Evolutionary conservation across 1,140 invertebrate genomes (phyloP), one percentile per base, ranked within the genome.

Genomic region (Saccostrea echinata): DNA sequence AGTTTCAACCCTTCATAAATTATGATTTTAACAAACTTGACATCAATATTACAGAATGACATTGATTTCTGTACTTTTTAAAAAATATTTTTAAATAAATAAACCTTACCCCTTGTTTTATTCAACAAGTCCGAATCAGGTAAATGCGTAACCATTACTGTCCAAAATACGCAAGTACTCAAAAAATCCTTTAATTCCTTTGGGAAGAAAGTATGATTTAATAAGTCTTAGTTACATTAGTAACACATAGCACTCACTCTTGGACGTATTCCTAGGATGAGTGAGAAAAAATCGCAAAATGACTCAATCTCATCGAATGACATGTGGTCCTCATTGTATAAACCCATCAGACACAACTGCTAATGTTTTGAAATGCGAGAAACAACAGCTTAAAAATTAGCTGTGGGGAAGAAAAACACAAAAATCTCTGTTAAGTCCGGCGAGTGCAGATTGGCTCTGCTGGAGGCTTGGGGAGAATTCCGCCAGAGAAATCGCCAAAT

Each of bases 291-390:
- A 76, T 30, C 68, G 16, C 24, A 76, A 33, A n/a, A 30, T 76
- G 68, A 76, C 68, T 76, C 27, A 24, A 76, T 76, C 68, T 13
- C 68, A 30, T 76, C 68, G 27, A 76, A 76, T 76, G 68, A 76
- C 68, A 76, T 76, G 68, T 76, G 68, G 68, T 76, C 68, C 27
- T 76, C 68, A 30, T 76, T 76, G 68, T 4, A 24, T 11, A 76
- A 76, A 76, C 9, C 68, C 68, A 61, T 76, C 27, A 27, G 30
- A 27, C 27, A 76, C 68, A 76, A 76, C 68, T 30, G 68, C 68
- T 76, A 76, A 76, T 76, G 68, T 76, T 76, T 76, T 76, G 68
- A 76, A 76, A 76, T 76, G 68, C 27, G 68, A 76, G 68, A 76
- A 30, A 76, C 68, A 76, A 76, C 68, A 76, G 68, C 68, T 76